Conservation (phyloP, 1,140 invertebrate species). For the Reticulitermes speratus region DNA sequence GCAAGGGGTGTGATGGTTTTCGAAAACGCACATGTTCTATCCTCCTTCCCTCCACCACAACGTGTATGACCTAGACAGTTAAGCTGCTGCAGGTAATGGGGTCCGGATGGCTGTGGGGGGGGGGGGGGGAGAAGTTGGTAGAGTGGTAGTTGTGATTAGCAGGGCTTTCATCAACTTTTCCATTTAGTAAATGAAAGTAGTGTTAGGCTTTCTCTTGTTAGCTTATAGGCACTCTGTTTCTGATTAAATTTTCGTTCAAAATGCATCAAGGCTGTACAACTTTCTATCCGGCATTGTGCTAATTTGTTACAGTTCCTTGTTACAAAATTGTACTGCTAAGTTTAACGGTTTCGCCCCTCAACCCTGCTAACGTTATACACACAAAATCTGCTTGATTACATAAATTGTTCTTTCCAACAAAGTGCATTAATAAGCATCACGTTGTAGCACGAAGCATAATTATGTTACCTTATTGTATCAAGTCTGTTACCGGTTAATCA, state of each 20-base stretch:
- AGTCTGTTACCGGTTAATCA: background rate
- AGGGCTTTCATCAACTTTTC: slow-evolving; percentile 7
- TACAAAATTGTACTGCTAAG: slow-evolving; percentile 1
- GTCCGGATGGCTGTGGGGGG: background rate
- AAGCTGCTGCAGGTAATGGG: slow-evolving; percentile 7
- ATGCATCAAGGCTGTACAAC: background rate
- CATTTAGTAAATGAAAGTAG: slow-evolving; percentile 19
- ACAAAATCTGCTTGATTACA: background rate
- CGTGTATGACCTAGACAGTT: background rate
- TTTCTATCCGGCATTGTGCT: background rate
- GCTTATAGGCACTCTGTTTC: background rate
- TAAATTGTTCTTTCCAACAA: background rate
- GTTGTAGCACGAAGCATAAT: background rate
- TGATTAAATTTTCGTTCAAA: slow-evolving; percentile 11
- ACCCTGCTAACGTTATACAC: background rate
- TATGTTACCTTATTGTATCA: background rate
- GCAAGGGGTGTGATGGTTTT: background rate
- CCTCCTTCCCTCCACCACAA: background rate
- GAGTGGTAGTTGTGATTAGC: background rate
- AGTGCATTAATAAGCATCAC: background rate
- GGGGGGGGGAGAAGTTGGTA: background rate
- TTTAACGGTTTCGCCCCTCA: background rate
- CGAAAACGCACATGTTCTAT: background rate
- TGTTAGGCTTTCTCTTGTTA: slow-evolving; percentile 11
- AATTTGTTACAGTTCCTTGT: background rate